These are phyloP conservation scores for Chamaetylas fuelleborni DNA, from an alignment of 2,113 vertebrate species.

Conservation along the genomic window DNA sequence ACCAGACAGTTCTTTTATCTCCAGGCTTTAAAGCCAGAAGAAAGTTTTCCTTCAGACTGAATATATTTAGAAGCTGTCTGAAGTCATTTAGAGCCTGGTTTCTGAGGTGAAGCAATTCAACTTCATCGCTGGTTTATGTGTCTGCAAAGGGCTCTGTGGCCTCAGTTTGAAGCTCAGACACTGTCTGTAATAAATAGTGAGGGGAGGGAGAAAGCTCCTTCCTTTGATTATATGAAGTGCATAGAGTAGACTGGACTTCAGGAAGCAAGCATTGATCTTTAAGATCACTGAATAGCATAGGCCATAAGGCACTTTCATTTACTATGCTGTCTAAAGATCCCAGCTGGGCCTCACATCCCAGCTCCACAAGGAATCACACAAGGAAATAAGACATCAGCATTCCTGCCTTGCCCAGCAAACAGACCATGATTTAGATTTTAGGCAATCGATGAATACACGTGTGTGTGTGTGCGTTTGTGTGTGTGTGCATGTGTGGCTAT, in stretches of 20 bases:
- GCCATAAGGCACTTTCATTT: slow-evolving; percentile 5
- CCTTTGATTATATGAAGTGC: slow-evolving; percentile 28
- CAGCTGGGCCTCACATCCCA: neutral
- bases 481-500: fast-evolving
- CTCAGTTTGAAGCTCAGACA: slow-evolving; percentile 32
- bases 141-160: neutral
- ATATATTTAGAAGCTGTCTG: slow-evolving; percentile 33
- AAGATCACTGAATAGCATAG: neutral
- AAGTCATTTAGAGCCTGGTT: slow-evolving; percentile 31
- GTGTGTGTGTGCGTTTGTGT: too few relatives aligned
- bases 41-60: slow-evolving; percentile 14
- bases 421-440: neutral
- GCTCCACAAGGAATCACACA: neutral
- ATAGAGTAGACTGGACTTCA: slow-evolving; percentile 28
- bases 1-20: slow-evolving; percentile 5
- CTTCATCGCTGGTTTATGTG: neutral
- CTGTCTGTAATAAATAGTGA: slow-evolving; percentile 13
- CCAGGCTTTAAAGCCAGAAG: slow-evolving; percentile 15
- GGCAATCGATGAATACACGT: neutral
- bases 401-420: neutral
- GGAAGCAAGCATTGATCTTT: slow-evolving; percentile 47
- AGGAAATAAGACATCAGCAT: neutral
- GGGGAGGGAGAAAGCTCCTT: neutral
- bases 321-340: slow-evolving; percentile 33
- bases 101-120: slow-evolving; percentile 41